phyloP scores from a whole-genome alignment of 2,888 invertebrate genomes.

The Philereme vetulata region DNA sequence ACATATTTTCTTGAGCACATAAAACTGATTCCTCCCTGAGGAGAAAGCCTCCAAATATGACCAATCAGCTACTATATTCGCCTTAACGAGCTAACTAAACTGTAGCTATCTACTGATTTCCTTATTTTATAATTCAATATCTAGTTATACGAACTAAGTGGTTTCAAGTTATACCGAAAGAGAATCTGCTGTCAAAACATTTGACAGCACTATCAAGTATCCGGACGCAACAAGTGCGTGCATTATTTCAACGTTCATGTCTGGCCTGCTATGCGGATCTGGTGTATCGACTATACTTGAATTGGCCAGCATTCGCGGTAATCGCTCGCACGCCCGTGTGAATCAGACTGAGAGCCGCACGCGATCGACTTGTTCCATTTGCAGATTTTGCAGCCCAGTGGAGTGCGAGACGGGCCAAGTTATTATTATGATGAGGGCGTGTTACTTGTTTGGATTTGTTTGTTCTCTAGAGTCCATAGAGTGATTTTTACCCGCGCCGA shows the following conservation, averaged over 20 bases:
- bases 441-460: constrained; percentile 6
- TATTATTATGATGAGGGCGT: constrained; percentile 19
- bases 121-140: too few species aligned
- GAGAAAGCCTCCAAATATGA: too few species aligned
- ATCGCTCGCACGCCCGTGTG: constrained; percentile 56
- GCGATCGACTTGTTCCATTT: constrained; percentile 48
- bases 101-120: too few species aligned
- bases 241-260: constrained; percentile 41
- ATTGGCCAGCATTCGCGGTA: constrained; percentile 30
- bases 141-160: constrained; percentile 1
- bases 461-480: background rate
- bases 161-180: constrained; percentile 11
- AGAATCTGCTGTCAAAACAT: constrained; percentile 19
- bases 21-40: too few species aligned
- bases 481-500: too few species aligned
- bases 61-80: too few species aligned
- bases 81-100: too few species aligned
- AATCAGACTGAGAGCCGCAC: constrained; percentile 75
- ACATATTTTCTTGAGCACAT: too few species aligned
- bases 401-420: constrained; percentile 18
- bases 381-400: constrained; percentile 33
- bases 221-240: constrained; percentile 13
- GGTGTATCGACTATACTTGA: constrained; percentile 36
- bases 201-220: constrained; percentile 14
- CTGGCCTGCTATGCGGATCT: constrained; percentile 58